Evolutionary conservation across 2,113 vertebrate genomes (phyloP).

Genomic region (Anoura caudifer): DNA sequence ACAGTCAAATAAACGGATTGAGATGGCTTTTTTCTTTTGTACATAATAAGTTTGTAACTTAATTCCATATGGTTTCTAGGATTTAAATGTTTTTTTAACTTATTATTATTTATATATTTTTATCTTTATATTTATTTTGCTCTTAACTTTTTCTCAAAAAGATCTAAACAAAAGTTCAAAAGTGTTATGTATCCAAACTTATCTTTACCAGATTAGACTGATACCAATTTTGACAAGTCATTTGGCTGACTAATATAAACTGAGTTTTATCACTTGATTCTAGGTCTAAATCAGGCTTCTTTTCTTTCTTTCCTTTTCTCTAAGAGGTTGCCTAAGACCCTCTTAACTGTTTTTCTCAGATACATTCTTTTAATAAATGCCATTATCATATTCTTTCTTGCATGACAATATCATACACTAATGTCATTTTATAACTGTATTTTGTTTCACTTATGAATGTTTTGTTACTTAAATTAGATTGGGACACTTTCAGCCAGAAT

Average conservation of each 20-base stretch:
- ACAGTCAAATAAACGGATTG: not conserved
- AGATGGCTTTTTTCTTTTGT: not conserved
- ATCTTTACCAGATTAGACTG: not conserved
- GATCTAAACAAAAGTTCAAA: not conserved
- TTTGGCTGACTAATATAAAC: slow-evolving; percentile 1
- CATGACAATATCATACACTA: not conserved
- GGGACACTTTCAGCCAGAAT: not conserved
- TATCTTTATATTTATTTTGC: not conserved
- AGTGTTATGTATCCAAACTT: not conserved
- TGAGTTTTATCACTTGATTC: not conserved
- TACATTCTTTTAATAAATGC: not conserved
- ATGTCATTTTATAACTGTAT: not conserved
- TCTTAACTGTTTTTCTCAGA: not conserved
- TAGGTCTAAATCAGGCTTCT: slow-evolving; percentile 6
- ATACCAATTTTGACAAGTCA: slow-evolving; percentile 13
- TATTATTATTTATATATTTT: slow-evolving; percentile 10
- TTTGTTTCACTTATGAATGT: slow-evolving; percentile 27
- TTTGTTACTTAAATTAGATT: slow-evolving; percentile 19
- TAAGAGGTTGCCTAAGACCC: not conserved
- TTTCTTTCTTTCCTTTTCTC: slow-evolving; percentile 2
- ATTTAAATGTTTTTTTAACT: not conserved
- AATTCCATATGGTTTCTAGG: not conserved
- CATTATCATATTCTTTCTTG: not conserved
- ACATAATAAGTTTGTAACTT: not conserved
- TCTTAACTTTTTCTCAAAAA: slow-evolving; percentile 13